Percentiles rank a stretch among this genome's conserved stretches.
phyloP scores from a whole-genome alignment of 2,797 vertebrate genomes.

The Smutsia temminckii region DNA sequence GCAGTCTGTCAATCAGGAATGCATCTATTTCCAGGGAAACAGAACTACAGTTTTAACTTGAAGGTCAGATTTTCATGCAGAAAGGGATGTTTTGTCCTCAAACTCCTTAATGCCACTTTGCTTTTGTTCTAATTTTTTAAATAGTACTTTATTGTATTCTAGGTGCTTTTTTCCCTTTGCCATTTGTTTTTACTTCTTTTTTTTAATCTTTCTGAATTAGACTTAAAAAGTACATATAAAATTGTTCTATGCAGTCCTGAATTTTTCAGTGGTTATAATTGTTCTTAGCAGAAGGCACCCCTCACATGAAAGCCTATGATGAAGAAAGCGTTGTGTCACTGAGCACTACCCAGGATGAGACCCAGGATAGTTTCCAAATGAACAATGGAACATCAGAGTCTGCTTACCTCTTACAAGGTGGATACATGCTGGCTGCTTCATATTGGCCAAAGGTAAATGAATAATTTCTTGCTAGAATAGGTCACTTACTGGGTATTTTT shows the following conservation, averaged over 20 bases:
- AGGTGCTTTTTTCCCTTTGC: neutral
- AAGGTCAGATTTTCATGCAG: neutral
- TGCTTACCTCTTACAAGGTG: slow-evolving; percentile 91
- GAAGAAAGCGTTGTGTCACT: slow-evolving; percentile 97
- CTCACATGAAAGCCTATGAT: slow-evolving; percentile 94
- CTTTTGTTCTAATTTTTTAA: neutral
- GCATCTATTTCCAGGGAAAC: neutral
- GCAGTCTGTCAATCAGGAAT: neutral
- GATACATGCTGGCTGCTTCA: slow-evolving; percentile 96
- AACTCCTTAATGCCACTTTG: neutral
- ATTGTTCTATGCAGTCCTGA: slow-evolving; percentile 38
- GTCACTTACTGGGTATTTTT: neutral
- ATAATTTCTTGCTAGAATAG: neutral
- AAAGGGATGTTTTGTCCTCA: neutral
- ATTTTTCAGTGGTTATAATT: slow-evolving; percentile 15
- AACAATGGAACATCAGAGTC: slow-evolving; percentile 93
- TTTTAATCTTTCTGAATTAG: slow-evolving; percentile 4
- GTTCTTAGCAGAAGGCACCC: slow-evolving; percentile 87
- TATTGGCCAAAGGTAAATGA: slow-evolving; percentile 97
- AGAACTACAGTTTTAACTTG: neutral
- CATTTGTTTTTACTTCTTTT: neutral
- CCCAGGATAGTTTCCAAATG: slow-evolving; percentile 92
- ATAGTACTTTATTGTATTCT: neutral
- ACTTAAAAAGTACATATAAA: neutral
- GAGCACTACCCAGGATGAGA: slow-evolving; percentile 94